Conservation (phyloP, 2,888 invertebrate genomes). For the Meghimatium bilineatum region DNA sequence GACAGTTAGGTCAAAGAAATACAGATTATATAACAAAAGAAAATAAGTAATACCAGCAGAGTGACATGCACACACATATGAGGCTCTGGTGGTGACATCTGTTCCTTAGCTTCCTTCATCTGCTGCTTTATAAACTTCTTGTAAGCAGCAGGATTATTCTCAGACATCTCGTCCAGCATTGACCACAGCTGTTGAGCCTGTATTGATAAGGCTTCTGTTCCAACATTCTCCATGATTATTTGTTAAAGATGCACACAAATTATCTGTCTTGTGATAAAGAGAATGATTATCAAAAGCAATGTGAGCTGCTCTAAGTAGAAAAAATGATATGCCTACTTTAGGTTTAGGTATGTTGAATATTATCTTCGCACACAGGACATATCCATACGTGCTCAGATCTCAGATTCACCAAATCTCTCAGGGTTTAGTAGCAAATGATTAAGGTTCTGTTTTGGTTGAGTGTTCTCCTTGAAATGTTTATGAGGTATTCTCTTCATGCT, state of each 20-base stretch:
- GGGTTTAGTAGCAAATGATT: too few species aligned
- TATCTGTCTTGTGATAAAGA: neutral
- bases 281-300: neutral
- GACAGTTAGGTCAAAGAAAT: neutral
- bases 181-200: conserved; percentile 75
- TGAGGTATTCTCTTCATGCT: too few species aligned
- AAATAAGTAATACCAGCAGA: conserved; percentile 57
- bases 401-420: too few species aligned
- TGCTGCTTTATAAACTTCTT: conserved; percentile 74
- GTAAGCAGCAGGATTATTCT: conserved; percentile 70
- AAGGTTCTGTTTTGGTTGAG: too few species aligned
- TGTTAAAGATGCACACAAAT: neutral
- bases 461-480: too few species aligned
- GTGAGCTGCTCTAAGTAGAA: neutral
- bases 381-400: too few species aligned
- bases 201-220: conserved; percentile 21
- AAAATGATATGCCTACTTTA: too few species aligned
- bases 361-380: too few species aligned
- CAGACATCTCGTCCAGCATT: conserved; percentile 76
- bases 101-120: conserved; percentile 68
- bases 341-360: too few species aligned
- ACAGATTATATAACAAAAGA: neutral
- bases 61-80: conserved; percentile 73
- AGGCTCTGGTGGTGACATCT: conserved; percentile 68
- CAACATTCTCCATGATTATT: conserved; percentile 30